A percentile compares a stretch with the other conserved stretches of the same genome.
phyloP scores from a whole-genome alignment of 2,797 vertebrate genomes.

The Lagothrix lagotricha region DNA sequence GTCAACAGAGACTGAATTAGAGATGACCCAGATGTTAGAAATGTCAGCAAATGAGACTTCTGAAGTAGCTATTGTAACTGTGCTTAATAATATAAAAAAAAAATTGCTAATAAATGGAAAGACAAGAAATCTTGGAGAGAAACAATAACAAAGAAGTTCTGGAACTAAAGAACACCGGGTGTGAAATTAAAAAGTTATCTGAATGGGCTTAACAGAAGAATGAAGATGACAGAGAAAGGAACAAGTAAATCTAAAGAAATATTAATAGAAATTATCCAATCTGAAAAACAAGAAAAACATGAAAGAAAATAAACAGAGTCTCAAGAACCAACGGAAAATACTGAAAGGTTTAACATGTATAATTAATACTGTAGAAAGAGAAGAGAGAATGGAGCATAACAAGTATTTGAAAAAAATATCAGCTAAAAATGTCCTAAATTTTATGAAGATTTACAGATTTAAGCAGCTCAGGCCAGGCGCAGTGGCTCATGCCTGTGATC shows the following conservation, averaged over 20 bases:
- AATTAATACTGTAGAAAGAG: background rate
- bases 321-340: background rate
- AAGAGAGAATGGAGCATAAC: background rate
- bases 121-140: background rate
- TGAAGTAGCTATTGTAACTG: background rate
- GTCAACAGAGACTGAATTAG: background rate
- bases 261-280: too few relatives aligned
- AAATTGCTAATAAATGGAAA: background rate
- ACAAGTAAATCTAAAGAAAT: too few relatives aligned
- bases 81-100: background rate
- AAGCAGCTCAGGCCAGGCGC: background rate
- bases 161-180: background rate
- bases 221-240: too few relatives aligned
- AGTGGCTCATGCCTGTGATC: too few relatives aligned
- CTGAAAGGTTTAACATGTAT: background rate
- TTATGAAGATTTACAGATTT: background rate
- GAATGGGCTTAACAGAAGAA: background rate
- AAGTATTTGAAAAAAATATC: background rate
- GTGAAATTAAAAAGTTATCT: background rate
- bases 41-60: background rate
- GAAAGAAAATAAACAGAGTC: background rate
- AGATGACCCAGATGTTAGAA: background rate
- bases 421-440: background rate
- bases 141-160: background rate
- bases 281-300: background rate